Evolutionary conservation across 2,888 invertebrate species (phyloP).

Genomic region (Carcina quercana): DNA sequence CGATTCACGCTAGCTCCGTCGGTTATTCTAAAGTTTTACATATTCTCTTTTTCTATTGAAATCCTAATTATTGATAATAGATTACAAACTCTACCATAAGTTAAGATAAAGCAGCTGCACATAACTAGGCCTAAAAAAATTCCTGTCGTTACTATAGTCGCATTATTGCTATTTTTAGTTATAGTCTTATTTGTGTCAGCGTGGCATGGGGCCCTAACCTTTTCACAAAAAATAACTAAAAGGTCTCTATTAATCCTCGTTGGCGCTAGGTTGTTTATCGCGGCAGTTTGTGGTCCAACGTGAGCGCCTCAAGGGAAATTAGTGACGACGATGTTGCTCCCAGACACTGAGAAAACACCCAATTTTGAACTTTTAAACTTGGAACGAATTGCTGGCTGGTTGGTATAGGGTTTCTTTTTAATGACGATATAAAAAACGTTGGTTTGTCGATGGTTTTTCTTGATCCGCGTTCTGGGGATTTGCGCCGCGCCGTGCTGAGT

Average conservation of each 20-base stretch:
- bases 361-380: slow-evolving; percentile 49
- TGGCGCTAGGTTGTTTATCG: slow-evolving; percentile 37
- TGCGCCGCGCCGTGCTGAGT: too few relatives aligned
- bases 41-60: too few relatives aligned
- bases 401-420: slow-evolving; percentile 33
- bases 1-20: too few relatives aligned
- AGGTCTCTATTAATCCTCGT: slow-evolving; percentile 29
- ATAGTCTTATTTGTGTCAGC: too few relatives aligned
- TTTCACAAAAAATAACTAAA: slow-evolving; percentile 18
- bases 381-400: slow-evolving; percentile 19
- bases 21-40: too few relatives aligned
- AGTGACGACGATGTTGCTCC: slow-evolving; percentile 29
- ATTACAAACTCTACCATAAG: too few relatives aligned
- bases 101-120: too few relatives aligned
- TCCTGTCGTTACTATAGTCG: too few relatives aligned
- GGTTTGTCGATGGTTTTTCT: slow-evolving; percentile 2
- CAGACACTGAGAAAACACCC: slow-evolving; percentile 34
- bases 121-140: too few relatives aligned
- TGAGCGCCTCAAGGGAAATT: slow-evolving; percentile 48
- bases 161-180: too few relatives aligned
- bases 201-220: background rate
- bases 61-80: too few relatives aligned
- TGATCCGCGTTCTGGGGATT: background rate
- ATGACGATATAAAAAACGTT: slow-evolving; percentile 25
- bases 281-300: slow-evolving; percentile 35